These are phyloP conservation scores for Agelaius phoeniceus DNA, from an alignment of 2,113 vertebrate species.

Conservation along the genomic window DNA sequence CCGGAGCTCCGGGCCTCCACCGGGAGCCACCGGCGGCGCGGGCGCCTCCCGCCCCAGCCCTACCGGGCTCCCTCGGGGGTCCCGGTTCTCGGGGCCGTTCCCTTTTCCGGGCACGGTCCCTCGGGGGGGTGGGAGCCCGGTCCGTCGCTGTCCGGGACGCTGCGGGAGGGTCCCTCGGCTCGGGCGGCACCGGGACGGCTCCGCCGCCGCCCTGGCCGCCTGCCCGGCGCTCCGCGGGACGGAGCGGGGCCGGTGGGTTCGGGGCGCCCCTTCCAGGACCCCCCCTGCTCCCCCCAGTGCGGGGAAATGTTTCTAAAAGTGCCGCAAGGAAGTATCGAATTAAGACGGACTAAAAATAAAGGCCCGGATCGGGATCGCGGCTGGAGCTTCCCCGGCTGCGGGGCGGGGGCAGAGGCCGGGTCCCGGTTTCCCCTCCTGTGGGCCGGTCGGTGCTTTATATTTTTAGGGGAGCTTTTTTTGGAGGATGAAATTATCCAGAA, in stretches of 20 bases:
- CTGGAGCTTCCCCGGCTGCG: background rate
- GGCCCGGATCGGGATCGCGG: constrained; percentile 20
- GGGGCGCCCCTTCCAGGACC: background rate
- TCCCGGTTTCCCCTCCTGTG: background rate
- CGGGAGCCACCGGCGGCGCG: background rate
- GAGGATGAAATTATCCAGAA: background rate
- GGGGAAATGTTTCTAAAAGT: background rate
- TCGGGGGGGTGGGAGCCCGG: too few species aligned
- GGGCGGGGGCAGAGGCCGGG: background rate
- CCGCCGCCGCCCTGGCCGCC: background rate
- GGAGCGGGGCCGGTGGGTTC: background rate
- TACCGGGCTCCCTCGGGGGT: background rate
- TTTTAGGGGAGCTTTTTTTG: constrained; percentile 38
- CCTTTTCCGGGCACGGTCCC: background rate
- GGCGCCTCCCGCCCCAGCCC: too few species aligned
- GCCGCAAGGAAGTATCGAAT: background rate
- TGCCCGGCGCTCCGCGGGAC: background rate
- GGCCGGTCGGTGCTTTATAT: background rate
- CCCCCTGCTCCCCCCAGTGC: background rate
- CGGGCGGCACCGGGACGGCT: background rate
- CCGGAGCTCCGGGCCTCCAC: background rate
- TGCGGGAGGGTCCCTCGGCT: background rate
- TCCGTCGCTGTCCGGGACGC: background rate
- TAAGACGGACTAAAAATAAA: constrained; percentile 52
- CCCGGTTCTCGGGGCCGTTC: background rate